Evolutionary conservation across 2,888 invertebrate genomes (phyloP), one percentile per base, ranked within the genome.

Genomic region (Ormyrus thymus): DNA sequence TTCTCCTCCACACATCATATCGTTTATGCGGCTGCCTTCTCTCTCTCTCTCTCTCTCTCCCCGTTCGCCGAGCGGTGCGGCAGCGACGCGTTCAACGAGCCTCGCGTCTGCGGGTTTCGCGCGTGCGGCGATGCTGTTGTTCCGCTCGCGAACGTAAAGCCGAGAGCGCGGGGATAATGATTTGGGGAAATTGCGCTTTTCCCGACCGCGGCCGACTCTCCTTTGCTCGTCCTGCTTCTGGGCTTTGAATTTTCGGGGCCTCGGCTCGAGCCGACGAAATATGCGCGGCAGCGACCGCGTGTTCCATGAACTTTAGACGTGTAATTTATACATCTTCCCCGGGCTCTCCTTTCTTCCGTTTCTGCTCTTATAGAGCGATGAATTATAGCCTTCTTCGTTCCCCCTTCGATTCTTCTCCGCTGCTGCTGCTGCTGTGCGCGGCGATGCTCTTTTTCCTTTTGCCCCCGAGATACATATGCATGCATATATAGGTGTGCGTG

Each of bases 1-100:
- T 45, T n/a, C 51, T 55, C 71, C 13, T 56, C 59, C 61, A 59
- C 73, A 65, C 64, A 29, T 64, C 48, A 74, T 66, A 66, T 51
- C 66, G 50, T 66, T 74, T 66, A 58, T 65, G 29, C 13, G 13
- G 50, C 8, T 8, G 7, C 29, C 50, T 29, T 58, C 11, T 48
- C 8, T 29, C 29, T 29, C 29, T 29, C 29, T 29, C 29, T 29
- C 29, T 29, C 29, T 29, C 29, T 29, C 29, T 29, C 29, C 29
- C 29, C 29, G 29, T 29, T 29, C 4, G 29, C 4, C 29, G 29
- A 29, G 29, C 29, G 29, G 29, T 29, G 29, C 29, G 29, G 29
- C 29, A 29, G 29, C 29, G 3, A 4, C 3, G 29, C 29, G 29
- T 29, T 29, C 29, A 29, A 29, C 29, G 29, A 29, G 29, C 29